Base-by-base conservation (phyloP, 2,797 vertebrate genomes). In the Holocentrus rufus region DNA sequence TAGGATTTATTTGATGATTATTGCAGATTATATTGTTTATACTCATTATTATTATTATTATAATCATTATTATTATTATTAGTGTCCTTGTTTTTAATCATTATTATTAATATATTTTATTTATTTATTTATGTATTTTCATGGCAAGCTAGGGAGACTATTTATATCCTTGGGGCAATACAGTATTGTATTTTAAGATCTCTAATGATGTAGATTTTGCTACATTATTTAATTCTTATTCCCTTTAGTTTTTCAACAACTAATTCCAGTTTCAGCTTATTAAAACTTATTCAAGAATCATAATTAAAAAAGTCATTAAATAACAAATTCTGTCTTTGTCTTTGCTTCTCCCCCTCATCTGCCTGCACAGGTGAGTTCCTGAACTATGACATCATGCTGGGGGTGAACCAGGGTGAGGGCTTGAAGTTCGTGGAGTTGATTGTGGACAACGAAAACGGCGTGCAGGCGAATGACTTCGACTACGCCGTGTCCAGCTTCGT, bases 401-500 rank as follows among this genome's bases (percentile, higher is more conserved):
- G 98, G 63, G 98, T 99, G 63, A 99, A 99, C 91, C 98, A 99
- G 89, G 98, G 98, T 0, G 98, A 99, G 90, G 98, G 98, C 57
- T 86, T 99, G 55, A 99, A 99, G 89, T 99, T 99, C 76, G 98
- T 99, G 30, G 98, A 99, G 91, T 96, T 98, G 46, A 98, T 99
- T 25, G 98, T 99, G 81, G 98, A 99, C 86, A 98, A 96, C 0
- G 98, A 99, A 88, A 98, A 99, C 0, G 98, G 98, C 4, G 97
- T 99, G 65, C 98, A 98, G 73, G 97, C 98, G 47, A 99, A 98
- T 31, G 98, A 99, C 90, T 99, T 99, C 80, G 98, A 99, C 93
- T 99, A 99, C 39, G 97, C 98, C 0, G 98, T 99, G 87, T 99
- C 98, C 55, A 99, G 98, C 89, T 99, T 99, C 76, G 98, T 99